A percentile compares a stretch with the other conserved stretches of the same genome.
These are phyloP conservation scores for Catagonus wagneri DNA, from an alignment of 2,113 vertebrate species.

Conservation along the genomic window DNA sequence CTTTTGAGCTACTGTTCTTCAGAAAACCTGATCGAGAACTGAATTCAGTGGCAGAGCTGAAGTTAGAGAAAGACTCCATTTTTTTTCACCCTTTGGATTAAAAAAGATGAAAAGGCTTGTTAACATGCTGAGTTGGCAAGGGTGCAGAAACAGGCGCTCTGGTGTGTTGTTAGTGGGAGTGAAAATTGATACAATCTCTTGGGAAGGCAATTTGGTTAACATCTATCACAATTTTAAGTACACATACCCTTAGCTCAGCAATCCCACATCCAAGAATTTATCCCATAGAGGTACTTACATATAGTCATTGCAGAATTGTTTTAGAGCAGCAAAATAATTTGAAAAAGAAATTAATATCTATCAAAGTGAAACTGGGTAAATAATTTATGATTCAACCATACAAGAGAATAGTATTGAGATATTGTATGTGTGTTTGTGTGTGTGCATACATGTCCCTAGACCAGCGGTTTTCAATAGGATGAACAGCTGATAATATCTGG, in stretches of 20 bases:
- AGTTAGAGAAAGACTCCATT: background rate
- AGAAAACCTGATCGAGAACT: background rate
- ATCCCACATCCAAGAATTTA: background rate
- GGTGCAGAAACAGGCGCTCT: background rate
- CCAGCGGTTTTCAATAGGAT: background rate
- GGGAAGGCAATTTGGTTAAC: background rate
- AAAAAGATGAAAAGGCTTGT: slow-evolving; percentile 45
- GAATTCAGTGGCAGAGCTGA: background rate
- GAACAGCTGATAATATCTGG: background rate
- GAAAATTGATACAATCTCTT: slow-evolving; percentile 1
- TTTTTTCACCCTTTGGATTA: background rate
- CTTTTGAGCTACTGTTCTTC: background rate
- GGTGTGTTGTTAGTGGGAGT: background rate
- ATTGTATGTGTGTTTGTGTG: background rate
- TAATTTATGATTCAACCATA: background rate
- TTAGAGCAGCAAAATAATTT: background rate
- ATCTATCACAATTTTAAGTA: background rate
- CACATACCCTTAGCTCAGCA: background rate
- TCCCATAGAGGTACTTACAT: background rate
- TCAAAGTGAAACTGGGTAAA: background rate
- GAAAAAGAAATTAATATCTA: background rate
- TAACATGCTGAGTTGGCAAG: background rate
- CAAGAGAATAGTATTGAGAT: background rate
- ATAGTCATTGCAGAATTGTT: background rate
- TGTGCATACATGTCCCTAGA: background rate